These are phyloP conservation scores for Ictalurus furcatus DNA, from an alignment of 2,113 vertebrate genomes.

Conservation along the genomic window DNA sequence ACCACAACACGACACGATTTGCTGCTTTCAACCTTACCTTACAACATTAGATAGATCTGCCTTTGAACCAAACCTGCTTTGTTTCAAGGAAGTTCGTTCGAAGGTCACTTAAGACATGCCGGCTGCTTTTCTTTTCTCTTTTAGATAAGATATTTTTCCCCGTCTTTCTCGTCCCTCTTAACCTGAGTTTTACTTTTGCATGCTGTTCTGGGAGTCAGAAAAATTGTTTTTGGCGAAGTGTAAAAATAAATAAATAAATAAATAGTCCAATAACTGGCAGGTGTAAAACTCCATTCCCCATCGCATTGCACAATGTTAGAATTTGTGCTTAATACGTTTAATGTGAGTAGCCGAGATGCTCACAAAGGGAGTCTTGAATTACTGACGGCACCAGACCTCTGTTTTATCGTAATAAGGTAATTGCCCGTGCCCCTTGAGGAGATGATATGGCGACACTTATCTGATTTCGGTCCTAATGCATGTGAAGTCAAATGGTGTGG, in stretches of 20 bases:
- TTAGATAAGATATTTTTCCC: not conserved
- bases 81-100: slow-evolving; percentile 12
- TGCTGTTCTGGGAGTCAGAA: not conserved
- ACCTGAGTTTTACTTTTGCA: slow-evolving; percentile 7
- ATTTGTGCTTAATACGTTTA: not conserved
- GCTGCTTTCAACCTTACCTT: not conserved
- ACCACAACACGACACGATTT: not conserved
- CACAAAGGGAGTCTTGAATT: slow-evolving; percentile 16
- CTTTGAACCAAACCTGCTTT: not conserved
- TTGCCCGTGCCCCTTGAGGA: slow-evolving; percentile 36
- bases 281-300: not conserved
- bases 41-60: not conserved
- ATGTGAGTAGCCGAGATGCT: slow-evolving; percentile 8
- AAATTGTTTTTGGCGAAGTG: not conserved
- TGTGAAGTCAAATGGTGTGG: slow-evolving; percentile 49
- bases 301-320: not conserved
- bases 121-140: slow-evolving; percentile 17
- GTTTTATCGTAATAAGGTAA: slow-evolving; percentile 48
- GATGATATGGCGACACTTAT: slow-evolving; percentile 17
- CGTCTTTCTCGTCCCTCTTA: not conserved
- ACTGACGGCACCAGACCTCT: slow-evolving; percentile 27
- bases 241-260: not conserved
- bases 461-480: slow-evolving; percentile 23
- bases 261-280: slow-evolving; percentile 6
- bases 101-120: slow-evolving; percentile 25